Base-by-base conservation (phyloP, 2,797 vertebrate species). In the Euthynnus affinis region DNA sequence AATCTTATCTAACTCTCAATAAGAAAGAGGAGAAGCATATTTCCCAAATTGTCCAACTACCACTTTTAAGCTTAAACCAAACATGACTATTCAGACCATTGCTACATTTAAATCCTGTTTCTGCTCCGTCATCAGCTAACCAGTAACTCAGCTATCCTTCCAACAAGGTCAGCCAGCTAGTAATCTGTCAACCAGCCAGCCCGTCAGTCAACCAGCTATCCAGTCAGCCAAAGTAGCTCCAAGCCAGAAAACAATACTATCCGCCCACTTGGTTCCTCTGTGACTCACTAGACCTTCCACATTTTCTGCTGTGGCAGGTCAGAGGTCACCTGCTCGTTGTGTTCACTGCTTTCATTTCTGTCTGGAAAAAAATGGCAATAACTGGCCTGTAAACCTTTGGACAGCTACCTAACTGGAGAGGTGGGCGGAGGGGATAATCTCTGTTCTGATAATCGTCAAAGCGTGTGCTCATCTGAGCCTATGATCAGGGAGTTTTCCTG, bases 361-460 rank as follows among this genome's bases (percentile, higher is more conserved):
- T 51, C 52, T 55, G 37, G 44, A 34, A 27, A 81, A 79, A 44
- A 66, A 62, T 62, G 57, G 22, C 55, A 73, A 29, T 66, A 56
- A 80, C 56, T 29, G n/a, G 64, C 60, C 71, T 69, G 76, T 85
- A 86, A 89, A 89, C 71, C 84, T 90, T 90, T 88, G 83, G 58
- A 84, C 78, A 76, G 65, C 60, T 73, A 4, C 13, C 22, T 46
- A 74, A 86, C 65, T 55, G 49, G 15, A 89, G 75, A 57, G 42
- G 49, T 29, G 3, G 73, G 56, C n/a, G 29, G 71, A 66, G 48
- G 46, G 44, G 64, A 69, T 71, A 0, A 27, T 71, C 48, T 68
- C 42, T 60, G 18, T 56, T 52, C 42, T 42, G 49, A 62, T 71
- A 58, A 68, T 67, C 9, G 42, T 71, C 20, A 0, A 17, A 49